These are phyloP conservation scores for Perodicticus potto DNA, from an alignment of 2,797 vertebrate species.

Conservation along the genomic window DNA sequence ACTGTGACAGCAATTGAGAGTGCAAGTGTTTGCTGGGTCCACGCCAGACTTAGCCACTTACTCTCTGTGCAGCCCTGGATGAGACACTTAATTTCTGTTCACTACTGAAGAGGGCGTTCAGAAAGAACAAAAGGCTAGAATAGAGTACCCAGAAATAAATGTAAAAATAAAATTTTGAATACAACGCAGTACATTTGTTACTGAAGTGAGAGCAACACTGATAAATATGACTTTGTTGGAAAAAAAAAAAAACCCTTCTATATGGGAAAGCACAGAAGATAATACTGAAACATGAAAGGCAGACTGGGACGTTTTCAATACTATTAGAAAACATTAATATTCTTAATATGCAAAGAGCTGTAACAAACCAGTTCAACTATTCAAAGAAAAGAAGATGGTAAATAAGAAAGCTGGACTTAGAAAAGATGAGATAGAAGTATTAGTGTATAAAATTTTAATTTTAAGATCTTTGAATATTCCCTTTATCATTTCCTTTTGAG, in stretches of 20 bases:
- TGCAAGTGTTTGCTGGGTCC: background rate
- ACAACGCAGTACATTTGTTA: background rate
- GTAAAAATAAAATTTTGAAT: background rate
- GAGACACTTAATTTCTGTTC: background rate
- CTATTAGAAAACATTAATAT: background rate
- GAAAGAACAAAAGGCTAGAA: background rate
- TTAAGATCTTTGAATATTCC: background rate
- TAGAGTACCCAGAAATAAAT: background rate
- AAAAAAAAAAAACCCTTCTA: background rate
- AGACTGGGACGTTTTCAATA: background rate
- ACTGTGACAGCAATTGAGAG: background rate
- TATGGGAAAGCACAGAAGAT: background rate
- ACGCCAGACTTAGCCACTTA: background rate
- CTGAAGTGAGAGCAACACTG: background rate
- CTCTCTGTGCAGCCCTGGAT: background rate
- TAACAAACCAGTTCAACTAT: background rate
- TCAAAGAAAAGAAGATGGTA: background rate
- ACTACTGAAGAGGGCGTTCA: background rate
- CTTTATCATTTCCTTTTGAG: background rate
- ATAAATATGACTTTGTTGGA: background rate
- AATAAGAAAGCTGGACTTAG: background rate
- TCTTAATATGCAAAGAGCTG: background rate
- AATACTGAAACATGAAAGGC: background rate
- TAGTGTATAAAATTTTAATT: background rate
- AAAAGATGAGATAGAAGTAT: background rate